phyloP scores from a whole-genome alignment of 2,113 vertebrate species.

The Chlorodrepanis virens region DNA sequence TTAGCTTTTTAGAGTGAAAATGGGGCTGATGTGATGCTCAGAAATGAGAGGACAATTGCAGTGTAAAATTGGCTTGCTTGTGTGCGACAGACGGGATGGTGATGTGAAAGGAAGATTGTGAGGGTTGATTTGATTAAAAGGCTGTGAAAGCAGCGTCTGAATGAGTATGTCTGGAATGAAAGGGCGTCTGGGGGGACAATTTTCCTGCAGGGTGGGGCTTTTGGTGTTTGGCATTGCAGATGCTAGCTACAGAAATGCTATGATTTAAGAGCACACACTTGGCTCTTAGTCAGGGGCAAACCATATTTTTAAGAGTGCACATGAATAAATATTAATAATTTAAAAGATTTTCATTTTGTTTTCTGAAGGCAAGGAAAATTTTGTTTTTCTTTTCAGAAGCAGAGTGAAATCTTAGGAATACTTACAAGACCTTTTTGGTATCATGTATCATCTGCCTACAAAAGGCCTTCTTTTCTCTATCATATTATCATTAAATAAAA shows the following conservation, averaged over 20 bases:
- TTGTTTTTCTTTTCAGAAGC: background rate
- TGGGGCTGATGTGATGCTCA: background rate
- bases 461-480: background rate
- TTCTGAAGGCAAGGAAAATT: background rate
- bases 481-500: background rate
- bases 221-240: background rate
- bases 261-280: background rate
- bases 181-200: background rate
- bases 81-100: background rate
- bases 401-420: background rate
- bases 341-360: background rate
- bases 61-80: constrained; percentile 40
- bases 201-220: background rate
- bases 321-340: background rate
- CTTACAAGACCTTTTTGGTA: background rate
- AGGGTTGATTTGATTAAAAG: constrained; percentile 40
- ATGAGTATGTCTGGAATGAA: constrained; percentile 37
- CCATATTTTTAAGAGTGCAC: background rate
- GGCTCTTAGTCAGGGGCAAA: background rate
- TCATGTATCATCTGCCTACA: background rate
- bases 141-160: background rate
- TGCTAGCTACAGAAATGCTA: background rate
- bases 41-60: constrained; percentile 33
- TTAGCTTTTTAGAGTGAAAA: constrained; percentile 19
- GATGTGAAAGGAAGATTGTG: constrained; percentile 46